phyloP scores from a whole-genome alignment of 2,888 invertebrate species.

The Calameuta filiformis region DNA sequence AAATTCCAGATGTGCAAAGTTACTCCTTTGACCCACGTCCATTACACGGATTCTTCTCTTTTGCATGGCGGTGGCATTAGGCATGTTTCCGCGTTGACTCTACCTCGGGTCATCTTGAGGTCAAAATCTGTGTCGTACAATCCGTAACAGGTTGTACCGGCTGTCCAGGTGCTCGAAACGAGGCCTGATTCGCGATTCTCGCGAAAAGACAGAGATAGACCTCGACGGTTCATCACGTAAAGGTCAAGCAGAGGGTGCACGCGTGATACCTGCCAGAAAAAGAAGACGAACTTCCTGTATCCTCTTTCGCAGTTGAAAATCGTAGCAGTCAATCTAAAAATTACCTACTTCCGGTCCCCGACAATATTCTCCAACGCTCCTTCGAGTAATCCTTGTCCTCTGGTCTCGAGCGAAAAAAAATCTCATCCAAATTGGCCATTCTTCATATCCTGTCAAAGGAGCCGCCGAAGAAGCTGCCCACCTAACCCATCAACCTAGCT shows the following conservation, averaged over 20 bases:
- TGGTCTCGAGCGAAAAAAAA: background rate
- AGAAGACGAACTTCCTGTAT: background rate
- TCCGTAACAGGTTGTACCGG: slow-evolving; percentile 58
- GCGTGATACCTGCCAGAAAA: background rate
- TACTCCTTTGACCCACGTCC: slow-evolving; percentile 38
- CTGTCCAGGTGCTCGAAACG: slow-evolving; percentile 39
- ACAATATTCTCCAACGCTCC: background rate
- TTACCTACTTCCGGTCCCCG: background rate
- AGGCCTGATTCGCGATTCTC: background rate
- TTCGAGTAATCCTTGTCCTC: background rate
- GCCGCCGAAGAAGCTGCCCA: slow-evolving; percentile 18
- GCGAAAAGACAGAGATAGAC: background rate
- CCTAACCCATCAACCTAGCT: slow-evolving; percentile 32
- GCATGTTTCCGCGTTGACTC: slow-evolving; percentile 22
- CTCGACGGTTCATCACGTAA: background rate
- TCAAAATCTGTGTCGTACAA: slow-evolving; percentile 52
- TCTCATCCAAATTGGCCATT: background rate
- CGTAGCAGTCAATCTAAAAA: background rate
- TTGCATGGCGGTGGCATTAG: slow-evolving; percentile 16
- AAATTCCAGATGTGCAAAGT: slow-evolving; percentile 21
- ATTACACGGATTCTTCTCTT: slow-evolving; percentile 11
- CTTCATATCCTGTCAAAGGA: slow-evolving; percentile 19
- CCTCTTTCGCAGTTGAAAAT: background rate
- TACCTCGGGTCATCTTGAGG: slow-evolving; percentile 50
- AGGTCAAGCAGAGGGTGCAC: background rate